These are phyloP conservation scores for Suricata suricatta DNA, from an alignment of 2,113 vertebrate genomes.

Conservation along the genomic window DNA sequence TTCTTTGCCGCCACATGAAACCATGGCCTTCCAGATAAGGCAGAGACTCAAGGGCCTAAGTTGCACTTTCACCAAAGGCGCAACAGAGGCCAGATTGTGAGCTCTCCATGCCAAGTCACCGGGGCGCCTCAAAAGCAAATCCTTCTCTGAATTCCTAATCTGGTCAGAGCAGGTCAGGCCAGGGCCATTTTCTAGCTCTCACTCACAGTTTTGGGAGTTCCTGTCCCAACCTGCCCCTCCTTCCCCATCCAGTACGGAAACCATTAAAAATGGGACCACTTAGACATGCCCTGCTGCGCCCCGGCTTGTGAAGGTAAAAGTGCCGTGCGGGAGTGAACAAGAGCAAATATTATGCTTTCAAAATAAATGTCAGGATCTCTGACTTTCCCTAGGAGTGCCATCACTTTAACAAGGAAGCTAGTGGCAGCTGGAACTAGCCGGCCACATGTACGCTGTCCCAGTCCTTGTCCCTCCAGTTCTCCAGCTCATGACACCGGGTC, in stretches of 20 bases:
- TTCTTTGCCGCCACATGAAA: not conserved
- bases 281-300: not conserved
- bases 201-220: not conserved
- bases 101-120: not conserved
- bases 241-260: not conserved
- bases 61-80: not conserved
- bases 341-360: not conserved
- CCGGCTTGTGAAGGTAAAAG: not conserved
- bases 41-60: not conserved
- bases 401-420: not conserved
- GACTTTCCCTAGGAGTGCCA: not conserved
- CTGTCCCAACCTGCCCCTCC: not conserved
- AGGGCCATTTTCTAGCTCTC: not conserved
- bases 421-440: fast-evolving
- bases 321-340: not conserved
- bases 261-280: not conserved
- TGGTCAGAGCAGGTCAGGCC: fast-evolving
- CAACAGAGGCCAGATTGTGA: not conserved
- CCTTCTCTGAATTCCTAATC: not conserved
- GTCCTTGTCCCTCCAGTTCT: too few species aligned
- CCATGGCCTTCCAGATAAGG: too few species aligned
- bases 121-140: too few species aligned
- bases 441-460: not conserved
- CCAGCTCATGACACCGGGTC: not conserved
- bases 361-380: not conserved